Evolutionary conservation across 2,113 vertebrate species (phyloP), one percentile per base, ranked within the genome.

Genomic region (Chaetodon trifascialis): DNA sequence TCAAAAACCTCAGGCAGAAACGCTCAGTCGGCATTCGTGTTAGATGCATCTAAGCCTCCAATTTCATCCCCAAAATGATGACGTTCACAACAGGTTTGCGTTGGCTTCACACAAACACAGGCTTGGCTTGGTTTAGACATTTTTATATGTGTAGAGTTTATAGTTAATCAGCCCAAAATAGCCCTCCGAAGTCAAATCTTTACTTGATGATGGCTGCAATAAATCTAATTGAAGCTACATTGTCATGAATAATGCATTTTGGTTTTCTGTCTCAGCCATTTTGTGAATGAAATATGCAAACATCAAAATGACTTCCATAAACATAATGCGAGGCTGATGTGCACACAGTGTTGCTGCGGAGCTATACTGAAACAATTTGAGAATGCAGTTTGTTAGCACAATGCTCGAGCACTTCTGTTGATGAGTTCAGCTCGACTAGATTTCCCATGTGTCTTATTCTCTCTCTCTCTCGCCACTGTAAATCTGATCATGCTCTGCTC

Each of bases 201-300:
- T 62, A 58, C 55, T 46, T 19, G 34, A 56, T 63, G 34, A 79
- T 34, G 36, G 38, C 10, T 79, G 59, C 68, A 68, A 69, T 75
- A 69, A 73, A 69, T 83, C 67, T 62, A 80, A 90, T 42, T 85
- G 73, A 80, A 88, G 77, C 75, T 40, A 30, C 81, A n/a, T 72
- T 42, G 44, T 65, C 52, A 87, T 90, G 54, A 87, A 89, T 85
- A 83, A 92, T 88, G 74, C 67, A 91, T 79, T 85, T 60, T 71
- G 58, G 30, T 82, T 85, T 75, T 46, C n/a, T 56, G 44, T 86
- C 73, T n/a, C 44, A 63, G 25, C 73, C 70, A 59, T 84, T 90
- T 81, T 63, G 65, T 62, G 46, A 70, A 75, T 85, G 49, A 88
- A 87, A 86, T 84, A 83, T 80, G 82, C 76, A 76, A 90, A 84